These are phyloP conservation scores for Leptodactylus fallax DNA, from an alignment of 2,797 vertebrate species.

Conservation along the genomic window DNA sequence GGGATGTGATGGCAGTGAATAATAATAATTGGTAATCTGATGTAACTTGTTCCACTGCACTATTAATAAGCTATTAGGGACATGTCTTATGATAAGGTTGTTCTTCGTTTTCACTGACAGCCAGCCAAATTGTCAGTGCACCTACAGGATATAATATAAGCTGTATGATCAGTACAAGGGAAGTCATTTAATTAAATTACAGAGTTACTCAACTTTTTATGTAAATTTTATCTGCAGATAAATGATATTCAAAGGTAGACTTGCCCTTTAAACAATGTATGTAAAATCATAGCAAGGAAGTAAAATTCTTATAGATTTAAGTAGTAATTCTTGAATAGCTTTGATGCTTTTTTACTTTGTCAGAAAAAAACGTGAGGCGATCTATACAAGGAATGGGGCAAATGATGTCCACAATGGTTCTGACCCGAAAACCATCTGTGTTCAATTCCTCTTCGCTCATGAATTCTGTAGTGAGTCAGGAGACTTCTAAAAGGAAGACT, in stretches of 20 bases:
- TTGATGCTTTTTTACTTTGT: conserved; percentile 22
- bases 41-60: no score
- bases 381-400: conserved; percentile 97
- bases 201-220: not conserved
- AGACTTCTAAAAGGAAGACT: conserved; percentile 84
- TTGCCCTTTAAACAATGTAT: not conserved
- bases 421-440: conserved; percentile 91
- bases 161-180: not conserved
- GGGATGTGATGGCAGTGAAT: no score
- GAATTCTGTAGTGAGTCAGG: conserved; percentile 71
- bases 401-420: conserved; percentile 98
- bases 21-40: no score
- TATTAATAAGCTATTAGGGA: no score
- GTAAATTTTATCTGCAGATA: not conserved
- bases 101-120: not conserved
- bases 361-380: conserved; percentile 91
- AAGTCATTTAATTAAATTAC: not conserved
- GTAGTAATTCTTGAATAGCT: not conserved
- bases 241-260: not conserved
- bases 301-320: no score
- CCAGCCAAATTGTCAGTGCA: not conserved
- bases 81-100: not conserved
- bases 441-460: conserved; percentile 76
- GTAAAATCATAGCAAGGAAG: no score
- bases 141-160: not conserved